Percentiles rank a stretch among this genome's conserved stretches.
Conservation (phyloP, 2,888 invertebrate genomes). For the Gandaritis pyraliata region DNA sequence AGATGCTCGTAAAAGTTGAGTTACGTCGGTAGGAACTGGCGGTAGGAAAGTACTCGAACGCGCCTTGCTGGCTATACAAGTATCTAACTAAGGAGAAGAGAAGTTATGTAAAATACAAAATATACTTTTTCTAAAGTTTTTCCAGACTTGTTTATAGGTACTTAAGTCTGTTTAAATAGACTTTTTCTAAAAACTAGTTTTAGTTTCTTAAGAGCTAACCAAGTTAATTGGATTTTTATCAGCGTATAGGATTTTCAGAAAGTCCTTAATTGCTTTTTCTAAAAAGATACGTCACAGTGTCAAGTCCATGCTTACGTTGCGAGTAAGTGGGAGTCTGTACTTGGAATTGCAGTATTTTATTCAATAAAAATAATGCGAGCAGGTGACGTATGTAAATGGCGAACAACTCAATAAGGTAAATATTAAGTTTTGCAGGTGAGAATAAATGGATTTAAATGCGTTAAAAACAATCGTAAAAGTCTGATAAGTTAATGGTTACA, state of each 20-base stretch:
- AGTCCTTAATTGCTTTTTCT: conserved; percentile 34
- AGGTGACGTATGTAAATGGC: conserved; percentile 27
- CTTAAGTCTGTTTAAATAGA: neutral
- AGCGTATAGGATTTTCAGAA: conserved; percentile 30
- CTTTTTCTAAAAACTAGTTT: conserved; percentile 25
- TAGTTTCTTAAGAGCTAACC: conserved; percentile 22
- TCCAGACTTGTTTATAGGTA: too few species aligned
- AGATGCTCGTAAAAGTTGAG: neutral
- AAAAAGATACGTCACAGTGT: conserved; percentile 24
- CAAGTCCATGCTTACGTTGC: neutral
- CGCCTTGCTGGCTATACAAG: conserved; percentile 54
- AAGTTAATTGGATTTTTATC: conserved; percentile 38
- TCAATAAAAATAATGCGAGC: conserved; percentile 21
- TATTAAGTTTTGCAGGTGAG: conserved; percentile 32
- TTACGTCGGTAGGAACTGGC: neutral
- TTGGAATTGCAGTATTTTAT: conserved; percentile 22
- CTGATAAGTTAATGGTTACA: conserved; percentile 13
- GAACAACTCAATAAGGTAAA: conserved; percentile 33
- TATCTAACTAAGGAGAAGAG: conserved; percentile 33
- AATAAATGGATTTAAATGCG: conserved; percentile 31
- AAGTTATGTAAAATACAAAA: conserved; percentile 13
- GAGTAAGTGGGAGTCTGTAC: too few species aligned
- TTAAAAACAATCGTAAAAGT: conserved; percentile 29
- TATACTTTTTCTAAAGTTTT: too few species aligned
- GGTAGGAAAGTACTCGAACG: conserved; percentile 50